Base-by-base conservation (phyloP, 2,888 invertebrate genomes). In the Drosophila rubida region DNA sequence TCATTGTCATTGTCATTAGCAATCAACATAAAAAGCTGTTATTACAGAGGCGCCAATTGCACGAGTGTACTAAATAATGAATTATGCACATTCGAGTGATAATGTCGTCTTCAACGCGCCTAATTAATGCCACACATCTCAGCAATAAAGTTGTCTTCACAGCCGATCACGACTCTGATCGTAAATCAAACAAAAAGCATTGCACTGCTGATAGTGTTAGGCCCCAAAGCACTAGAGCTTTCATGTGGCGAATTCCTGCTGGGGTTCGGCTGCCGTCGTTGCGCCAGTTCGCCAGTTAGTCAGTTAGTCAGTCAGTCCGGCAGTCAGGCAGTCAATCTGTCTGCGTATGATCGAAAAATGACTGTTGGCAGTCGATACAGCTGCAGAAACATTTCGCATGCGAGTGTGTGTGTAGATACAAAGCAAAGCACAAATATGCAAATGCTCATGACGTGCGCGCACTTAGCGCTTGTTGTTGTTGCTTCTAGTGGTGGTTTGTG, bases 361-460 rank as follows among this genome's bases (percentile, higher is more conserved):
- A 61, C 42, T 57, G 48, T 57, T 49, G 66, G 60, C 66, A 55
- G 61, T 54, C 61, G 55, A 60, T 22, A 62, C 62, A 62, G 45
- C 51, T 62, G 48, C 61, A 74, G 69, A 74, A 74, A 74, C 74
- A 73, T 64, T 73, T 66, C 65, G 66, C 69, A 37, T 72, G 57
- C 35, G 37, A 25, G 30, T 58, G 41, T 72, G 57, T 39, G 37
- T 37, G 30, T 58, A 58, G 57, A 58, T 58, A 65, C 58, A 30
- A 59, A 48, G 55, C 58, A 30, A 59, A 48, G 55, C 55, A 70
- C 70, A 75, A 66, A 75, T 75, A 70, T 75, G 70, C 75, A 75
- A 75, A 75, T 75, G 71, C 72, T 75, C 46, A 65, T 75, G 75
- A 65, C 69, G 72, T 76, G 72, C 49, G 75, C 75, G 67, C 70